These are phyloP conservation scores for Thecocarcelia acutangulata DNA, from an alignment of 2,888 invertebrate species.

Conservation along the genomic window DNA sequence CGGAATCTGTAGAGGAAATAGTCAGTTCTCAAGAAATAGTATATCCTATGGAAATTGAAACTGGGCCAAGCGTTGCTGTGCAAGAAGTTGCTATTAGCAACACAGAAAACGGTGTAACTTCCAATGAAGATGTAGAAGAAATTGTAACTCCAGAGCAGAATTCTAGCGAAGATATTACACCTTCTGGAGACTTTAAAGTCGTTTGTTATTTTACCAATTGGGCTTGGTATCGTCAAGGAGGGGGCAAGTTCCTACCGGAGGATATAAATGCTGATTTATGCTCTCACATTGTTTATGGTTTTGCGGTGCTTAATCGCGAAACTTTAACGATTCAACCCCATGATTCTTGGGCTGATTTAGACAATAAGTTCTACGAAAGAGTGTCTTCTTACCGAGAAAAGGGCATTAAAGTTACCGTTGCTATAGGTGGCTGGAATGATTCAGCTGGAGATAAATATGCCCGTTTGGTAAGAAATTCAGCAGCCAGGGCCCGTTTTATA, in stretches of 20 bases:
- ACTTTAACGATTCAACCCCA: slow-evolving; percentile 90
- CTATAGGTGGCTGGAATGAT: slow-evolving; percentile 97
- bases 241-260: slow-evolving; percentile 90
- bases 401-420: slow-evolving; percentile 91
- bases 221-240: slow-evolving; percentile 95
- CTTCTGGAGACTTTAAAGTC: slow-evolving; percentile 85
- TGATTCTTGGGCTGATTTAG: slow-evolving; percentile 93
- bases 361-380: slow-evolving; percentile 95
- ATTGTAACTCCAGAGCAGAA: slow-evolving; percentile 54
- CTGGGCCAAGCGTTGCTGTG: slow-evolving; percentile 32
- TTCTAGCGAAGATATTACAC: slow-evolving; percentile 15
- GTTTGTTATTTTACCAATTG: slow-evolving; percentile 96
- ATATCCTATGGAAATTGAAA: slow-evolving; percentile 74
- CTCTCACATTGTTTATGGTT: slow-evolving; percentile 95
- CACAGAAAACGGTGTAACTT: slow-evolving; percentile 72
- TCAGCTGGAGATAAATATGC: slow-evolving; percentile 95
- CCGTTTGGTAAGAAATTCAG: slow-evolving; percentile 88
- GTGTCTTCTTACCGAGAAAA: slow-evolving; percentile 88
- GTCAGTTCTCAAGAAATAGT: slow-evolving; percentile 71
- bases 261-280: slow-evolving; percentile 93
- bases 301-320: slow-evolving; percentile 91
- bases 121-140: slow-evolving; percentile 76
- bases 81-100: slow-evolving; percentile 20
- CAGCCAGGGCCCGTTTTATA: slow-evolving; percentile 88
- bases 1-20: slow-evolving; percentile 74